Evolutionary conservation across 2,797 vertebrate genomes (phyloP).

Genomic region (Pteropus rufus): DNA sequence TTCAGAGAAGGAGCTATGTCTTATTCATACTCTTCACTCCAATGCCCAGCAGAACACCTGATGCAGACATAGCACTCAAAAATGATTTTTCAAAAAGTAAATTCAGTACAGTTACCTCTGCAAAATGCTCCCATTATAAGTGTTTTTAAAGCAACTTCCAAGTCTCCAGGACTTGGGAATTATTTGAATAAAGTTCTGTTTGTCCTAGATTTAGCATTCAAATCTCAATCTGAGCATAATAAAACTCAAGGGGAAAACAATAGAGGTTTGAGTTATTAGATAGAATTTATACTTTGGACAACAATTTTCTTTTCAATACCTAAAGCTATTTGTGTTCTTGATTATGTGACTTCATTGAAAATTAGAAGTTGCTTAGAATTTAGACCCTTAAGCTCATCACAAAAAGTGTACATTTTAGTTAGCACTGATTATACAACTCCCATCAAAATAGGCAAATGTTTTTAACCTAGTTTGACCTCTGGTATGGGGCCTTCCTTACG

Average conservation of each 20-base stretch:
- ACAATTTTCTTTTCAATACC: background rate
- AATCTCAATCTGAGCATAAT: background rate
- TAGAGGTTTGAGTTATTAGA: slow-evolving; percentile 31
- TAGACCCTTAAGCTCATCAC: background rate
- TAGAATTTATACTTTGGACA: slow-evolving; percentile 18
- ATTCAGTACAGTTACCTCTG: background rate
- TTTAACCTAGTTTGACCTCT: background rate
- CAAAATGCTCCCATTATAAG: background rate
- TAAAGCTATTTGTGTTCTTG: slow-evolving; percentile 43
- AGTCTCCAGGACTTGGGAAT: slow-evolving; percentile 8
- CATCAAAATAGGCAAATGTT: background rate
- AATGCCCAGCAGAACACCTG: background rate
- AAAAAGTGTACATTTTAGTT: background rate
- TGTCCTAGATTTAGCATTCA: slow-evolving; percentile 57
- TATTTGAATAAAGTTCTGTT: slow-evolving; percentile 31
- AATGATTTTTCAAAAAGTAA: background rate
- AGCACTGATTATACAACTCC: background rate
- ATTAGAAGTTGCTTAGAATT: slow-evolving; percentile 19
- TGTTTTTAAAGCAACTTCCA: slow-evolving; percentile 13
- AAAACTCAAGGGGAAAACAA: slow-evolving; percentile 14
- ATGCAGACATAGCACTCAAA: background rate
- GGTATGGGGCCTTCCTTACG: background rate
- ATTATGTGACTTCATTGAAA: slow-evolving; percentile 5
- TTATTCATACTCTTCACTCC: background rate
- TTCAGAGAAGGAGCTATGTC: background rate